Conservation (phyloP, 2,888 invertebrate species). For the Lycia hirtaria region DNA sequence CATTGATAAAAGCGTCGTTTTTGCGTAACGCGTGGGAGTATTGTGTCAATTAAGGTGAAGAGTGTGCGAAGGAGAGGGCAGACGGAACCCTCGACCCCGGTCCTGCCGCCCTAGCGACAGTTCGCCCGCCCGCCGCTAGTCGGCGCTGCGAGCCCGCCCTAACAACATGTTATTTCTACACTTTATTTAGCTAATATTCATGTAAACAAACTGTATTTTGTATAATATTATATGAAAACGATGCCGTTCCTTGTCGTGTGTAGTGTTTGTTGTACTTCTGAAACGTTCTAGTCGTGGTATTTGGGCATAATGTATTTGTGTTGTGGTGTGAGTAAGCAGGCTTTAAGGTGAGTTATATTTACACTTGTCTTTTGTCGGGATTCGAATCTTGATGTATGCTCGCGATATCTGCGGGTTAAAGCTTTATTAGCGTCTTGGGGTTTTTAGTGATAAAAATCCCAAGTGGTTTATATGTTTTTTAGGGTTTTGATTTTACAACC, state of each 20-base stretch:
- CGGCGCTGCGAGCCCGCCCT: conserved; percentile 79
- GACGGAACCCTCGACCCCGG: conserved; percentile 58
- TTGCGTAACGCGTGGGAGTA: conserved; percentile 68
- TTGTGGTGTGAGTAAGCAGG: conserved; percentile 41
- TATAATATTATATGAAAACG: conserved; percentile 49
- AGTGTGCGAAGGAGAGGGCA: conserved; percentile 69
- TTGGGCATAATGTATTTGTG: conserved; percentile 25
- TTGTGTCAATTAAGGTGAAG: conserved; percentile 63
- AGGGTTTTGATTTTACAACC: too few species aligned
- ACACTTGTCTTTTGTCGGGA: conserved; percentile 36
- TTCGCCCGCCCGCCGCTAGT: conserved; percentile 74
- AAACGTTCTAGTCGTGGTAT: conserved; percentile 18
- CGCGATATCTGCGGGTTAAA: conserved; percentile 32
- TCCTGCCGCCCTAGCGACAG: conserved; percentile 63
- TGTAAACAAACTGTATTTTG: conserved; percentile 78
- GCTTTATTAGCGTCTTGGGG: conserved; percentile 23
- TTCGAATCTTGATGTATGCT: conserved; percentile 36
- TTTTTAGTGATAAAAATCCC: neutral
- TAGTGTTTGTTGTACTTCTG: conserved; percentile 46
- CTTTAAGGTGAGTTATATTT: conserved; percentile 55
- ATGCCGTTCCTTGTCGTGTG: conserved; percentile 48
- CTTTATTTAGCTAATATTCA: conserved; percentile 66
- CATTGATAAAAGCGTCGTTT: conserved; percentile 82
- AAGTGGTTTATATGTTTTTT: too few species aligned
- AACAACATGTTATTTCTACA: conserved; percentile 68